Percentiles rank a stretch among this genome's conserved stretches.
Evolutionary conservation across 2,888 invertebrate species (phyloP).

Genomic region (Dendrolimus pini): DNA sequence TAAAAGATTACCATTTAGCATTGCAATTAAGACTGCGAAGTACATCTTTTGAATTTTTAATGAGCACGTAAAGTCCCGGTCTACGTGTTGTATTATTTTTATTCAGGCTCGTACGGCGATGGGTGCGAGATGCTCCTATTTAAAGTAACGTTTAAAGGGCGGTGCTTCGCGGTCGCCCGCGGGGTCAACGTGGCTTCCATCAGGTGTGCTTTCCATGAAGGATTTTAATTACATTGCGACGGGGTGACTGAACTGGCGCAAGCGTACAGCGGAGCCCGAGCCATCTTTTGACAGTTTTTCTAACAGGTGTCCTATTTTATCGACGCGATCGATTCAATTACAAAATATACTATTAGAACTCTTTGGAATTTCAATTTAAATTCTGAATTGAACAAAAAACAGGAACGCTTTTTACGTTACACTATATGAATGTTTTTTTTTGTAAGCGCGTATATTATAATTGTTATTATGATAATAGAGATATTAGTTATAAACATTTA

Average conservation of each 20-base stretch:
- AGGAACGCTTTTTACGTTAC: neutral
- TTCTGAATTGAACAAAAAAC: neutral
- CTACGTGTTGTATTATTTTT: neutral
- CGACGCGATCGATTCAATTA: neutral
- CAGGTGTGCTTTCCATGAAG: constrained; percentile 71
- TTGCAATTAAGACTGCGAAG: neutral
- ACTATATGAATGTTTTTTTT: too few species aligned
- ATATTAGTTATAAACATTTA: neutral
- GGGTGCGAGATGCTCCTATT: too few species aligned
- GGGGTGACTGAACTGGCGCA: constrained; percentile 53
- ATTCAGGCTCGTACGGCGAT: neutral
- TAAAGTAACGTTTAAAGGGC: constrained; percentile 44
- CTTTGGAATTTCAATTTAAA: neutral
- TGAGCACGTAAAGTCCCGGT: neutral
- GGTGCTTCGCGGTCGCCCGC: constrained; percentile 57
- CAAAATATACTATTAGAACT: neutral
- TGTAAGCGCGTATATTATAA: neutral
- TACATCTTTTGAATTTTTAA: neutral
- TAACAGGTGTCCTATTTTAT: constrained; percentile 37
- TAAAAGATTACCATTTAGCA: neutral
- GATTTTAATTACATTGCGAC: constrained; percentile 71
- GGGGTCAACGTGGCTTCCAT: constrained; percentile 69
- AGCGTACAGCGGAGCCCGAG: constrained; percentile 35
- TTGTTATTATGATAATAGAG: neutral
- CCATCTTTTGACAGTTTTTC: constrained; percentile 44